Percentiles rank a stretch among this genome's conserved stretches.
Evolutionary conservation across 2,888 invertebrate species (phyloP).

Genomic region (Dinocampus coccinellae): DNA sequence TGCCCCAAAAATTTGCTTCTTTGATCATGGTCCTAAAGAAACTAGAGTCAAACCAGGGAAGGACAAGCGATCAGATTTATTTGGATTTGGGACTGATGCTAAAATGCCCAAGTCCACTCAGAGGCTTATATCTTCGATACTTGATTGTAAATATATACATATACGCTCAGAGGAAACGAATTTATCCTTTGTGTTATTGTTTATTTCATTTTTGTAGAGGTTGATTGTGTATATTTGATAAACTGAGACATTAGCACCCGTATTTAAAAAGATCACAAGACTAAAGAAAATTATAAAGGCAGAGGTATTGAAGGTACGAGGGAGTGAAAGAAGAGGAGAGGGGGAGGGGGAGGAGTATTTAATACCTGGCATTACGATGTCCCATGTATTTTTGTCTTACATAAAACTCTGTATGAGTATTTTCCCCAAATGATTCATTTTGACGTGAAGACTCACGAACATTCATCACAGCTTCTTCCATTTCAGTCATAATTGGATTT

Average conservation of each 20-base stretch:
- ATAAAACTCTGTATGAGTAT: slow-evolving; percentile 67
- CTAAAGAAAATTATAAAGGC: background rate
- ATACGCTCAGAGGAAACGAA: too few relatives aligned
- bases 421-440: slow-evolving; percentile 54
- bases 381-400: slow-evolving; percentile 81
- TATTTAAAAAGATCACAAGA: background rate
- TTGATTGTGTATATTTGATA: slow-evolving; percentile 18
- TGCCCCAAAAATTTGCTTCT: slow-evolving; percentile 88
- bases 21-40: slow-evolving; percentile 83
- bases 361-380: slow-evolving; percentile 82
- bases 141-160: slow-evolving; percentile 47
- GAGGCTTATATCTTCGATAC: slow-evolving; percentile 63
- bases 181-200: slow-evolving; percentile 51
- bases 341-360: background rate
- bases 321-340: background rate
- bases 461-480: slow-evolving; percentile 63
- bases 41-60: slow-evolving; percentile 68
- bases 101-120: slow-evolving; percentile 66
- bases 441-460: slow-evolving; percentile 53
- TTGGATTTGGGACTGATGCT: slow-evolving; percentile 56
- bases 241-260: background rate
- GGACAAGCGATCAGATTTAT: slow-evolving; percentile 60
- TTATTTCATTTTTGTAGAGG: slow-evolving; percentile 39
- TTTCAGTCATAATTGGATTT: slow-evolving; percentile 61
- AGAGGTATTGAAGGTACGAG: too few relatives aligned